Evolutionary conservation across 1,140 invertebrate genomes (phyloP).

Genomic region (Pygmarrhopalites habei): DNA sequence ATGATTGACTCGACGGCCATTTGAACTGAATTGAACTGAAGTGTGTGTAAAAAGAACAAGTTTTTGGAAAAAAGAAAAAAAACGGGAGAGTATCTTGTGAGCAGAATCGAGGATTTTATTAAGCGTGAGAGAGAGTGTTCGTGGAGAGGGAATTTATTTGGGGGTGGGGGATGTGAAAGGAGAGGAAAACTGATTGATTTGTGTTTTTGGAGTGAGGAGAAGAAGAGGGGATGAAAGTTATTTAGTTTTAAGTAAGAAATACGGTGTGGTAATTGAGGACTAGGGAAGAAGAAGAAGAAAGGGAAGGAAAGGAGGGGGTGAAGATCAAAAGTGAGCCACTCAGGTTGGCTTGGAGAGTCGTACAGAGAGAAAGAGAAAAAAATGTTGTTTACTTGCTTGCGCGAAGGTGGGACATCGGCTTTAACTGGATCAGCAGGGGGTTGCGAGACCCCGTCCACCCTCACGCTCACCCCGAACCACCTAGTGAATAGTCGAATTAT

Average conservation of each 20-base stretch:
- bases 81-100: no score
- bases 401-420: conserved; percentile 37
- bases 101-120: no score
- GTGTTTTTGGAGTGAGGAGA: not conserved
- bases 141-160: no score
- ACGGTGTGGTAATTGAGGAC: conserved; percentile 26
- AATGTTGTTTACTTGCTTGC: conserved; percentile 40
- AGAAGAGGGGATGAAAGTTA: conserved; percentile 19
- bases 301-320: not conserved
- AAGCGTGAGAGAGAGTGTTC: no score
- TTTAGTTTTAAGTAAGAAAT: conserved; percentile 27
- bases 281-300: not conserved
- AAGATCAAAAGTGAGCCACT: not conserved
- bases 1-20: no score
- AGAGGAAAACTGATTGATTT: conserved; percentile 1
- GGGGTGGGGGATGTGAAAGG: no score
- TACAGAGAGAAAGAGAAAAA: conserved; percentile 7
- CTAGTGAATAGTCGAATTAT: conserved; percentile 16
- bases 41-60: not conserved
- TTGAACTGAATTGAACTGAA: not conserved
- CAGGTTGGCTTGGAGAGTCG: not conserved
- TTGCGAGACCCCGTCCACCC: conserved; percentile 29
- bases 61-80: no score
- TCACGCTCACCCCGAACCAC: conserved; percentile 25
- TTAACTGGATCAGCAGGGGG: conserved; percentile 27